Percentiles rank a stretch among this genome's conserved stretches.
phyloP scores from a whole-genome alignment of 2,888 invertebrate genomes.

The Cremastobaeus sp. region DNA sequence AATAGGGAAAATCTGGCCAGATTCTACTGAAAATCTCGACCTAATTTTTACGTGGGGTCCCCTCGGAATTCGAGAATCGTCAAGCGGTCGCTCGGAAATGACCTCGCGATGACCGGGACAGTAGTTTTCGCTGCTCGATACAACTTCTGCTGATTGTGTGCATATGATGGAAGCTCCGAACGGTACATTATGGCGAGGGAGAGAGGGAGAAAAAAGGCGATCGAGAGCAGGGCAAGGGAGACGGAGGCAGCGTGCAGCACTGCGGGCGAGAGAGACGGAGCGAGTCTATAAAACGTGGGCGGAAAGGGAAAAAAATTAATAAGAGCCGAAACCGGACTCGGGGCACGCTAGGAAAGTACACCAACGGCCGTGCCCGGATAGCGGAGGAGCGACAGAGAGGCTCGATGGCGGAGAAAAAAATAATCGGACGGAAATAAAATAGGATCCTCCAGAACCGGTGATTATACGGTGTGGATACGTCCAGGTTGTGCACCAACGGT shows the following conservation, averaged over 20 bases:
- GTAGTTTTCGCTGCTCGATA: conserved; percentile 36
- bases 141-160: conserved; percentile 51
- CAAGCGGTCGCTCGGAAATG: conserved; percentile 23
- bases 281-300: conserved; percentile 43
- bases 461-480: conserved; percentile 66
- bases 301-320: conserved; percentile 59
- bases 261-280: conserved; percentile 18
- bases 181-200: too few relatives aligned
- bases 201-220: too few relatives aligned
- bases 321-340: conserved; percentile 65
- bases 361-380: not conserved
- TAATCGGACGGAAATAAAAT: conserved; percentile 53
- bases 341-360: too few relatives aligned
- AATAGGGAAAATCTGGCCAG: too few relatives aligned
- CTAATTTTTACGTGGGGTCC: too few relatives aligned
- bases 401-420: conserved; percentile 26
- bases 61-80: conserved; percentile 9
- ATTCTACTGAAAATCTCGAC: too few relatives aligned
- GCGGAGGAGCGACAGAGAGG: conserved; percentile 42
- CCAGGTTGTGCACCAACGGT: conserved; percentile 41
- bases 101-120: conserved; percentile 42
- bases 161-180: too few relatives aligned
- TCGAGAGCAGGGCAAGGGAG: too few relatives aligned
- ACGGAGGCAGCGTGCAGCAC: too few relatives aligned
- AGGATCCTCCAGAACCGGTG: conserved; percentile 59